Base-by-base conservation (phyloP, 2,797 vertebrate species). In the Alfaro cultratus region DNA sequence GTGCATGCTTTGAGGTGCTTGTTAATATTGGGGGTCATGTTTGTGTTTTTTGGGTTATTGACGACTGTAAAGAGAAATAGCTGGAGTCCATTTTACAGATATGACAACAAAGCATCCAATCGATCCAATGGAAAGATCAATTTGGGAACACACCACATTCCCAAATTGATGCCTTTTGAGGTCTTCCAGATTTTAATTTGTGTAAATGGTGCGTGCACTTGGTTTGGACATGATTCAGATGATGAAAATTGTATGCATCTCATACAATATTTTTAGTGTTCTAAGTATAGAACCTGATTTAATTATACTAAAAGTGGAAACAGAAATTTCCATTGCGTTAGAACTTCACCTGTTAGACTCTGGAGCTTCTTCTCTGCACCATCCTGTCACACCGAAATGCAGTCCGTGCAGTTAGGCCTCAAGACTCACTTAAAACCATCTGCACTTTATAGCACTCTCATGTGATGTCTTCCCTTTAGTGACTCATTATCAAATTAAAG, bases 401-500 rank as follows among this genome's bases (percentile, higher is more conserved):
- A 26, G 47, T 75, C 18, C 6, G 34, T 67, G 82, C 79, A 75
- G 57, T 85, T 55, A 45, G 2, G 1, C 0, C 79, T 36, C 75
- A 84, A 88, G 90, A 90, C 77, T 91, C 87, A 75, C 86, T 74
- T 92, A 75, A 76, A 49, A 82, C 62, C 4, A 70, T 74, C 36
- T 67, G n/a, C 18, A 41, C 71, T 46, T 80, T 72, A 47, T 80
- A 39, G 43, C 71, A 71, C 76, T 8, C 78, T 86, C 88, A 85
- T 74, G 75, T 82, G 86, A 88, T 78, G 81, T 74, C 74, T 80
- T 1, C 12, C 71, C 82, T 73, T 85, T 60, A 26, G 29, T 57
- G 79, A 45, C 71, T 81, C 60, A 83, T 90, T 79, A 87, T 86
- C 87, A 82, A 80, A 74, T 90, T 86, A 86, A 73, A 70, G 60